phyloP scores from a whole-genome alignment of 1,140 invertebrate genomes.

The Marisa cornuarietis region DNA sequence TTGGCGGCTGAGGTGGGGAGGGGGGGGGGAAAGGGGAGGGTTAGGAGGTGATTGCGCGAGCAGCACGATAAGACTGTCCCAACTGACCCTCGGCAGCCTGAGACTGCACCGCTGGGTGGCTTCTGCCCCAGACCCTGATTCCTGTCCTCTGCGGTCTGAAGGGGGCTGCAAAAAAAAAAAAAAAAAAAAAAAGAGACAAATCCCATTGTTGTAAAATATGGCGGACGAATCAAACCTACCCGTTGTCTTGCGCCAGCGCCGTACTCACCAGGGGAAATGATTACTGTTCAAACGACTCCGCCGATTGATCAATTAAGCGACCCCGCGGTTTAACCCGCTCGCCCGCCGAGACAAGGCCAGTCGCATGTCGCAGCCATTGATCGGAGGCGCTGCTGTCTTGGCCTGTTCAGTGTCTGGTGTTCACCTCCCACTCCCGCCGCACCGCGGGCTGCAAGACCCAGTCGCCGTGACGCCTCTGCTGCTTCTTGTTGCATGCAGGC shows the following conservation, averaged over 20 bases:
- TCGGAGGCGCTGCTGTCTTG: too few species aligned
- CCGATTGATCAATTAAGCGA: constrained; percentile 21
- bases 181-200: neutral
- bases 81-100: neutral
- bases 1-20: neutral
- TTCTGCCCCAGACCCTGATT: neutral
- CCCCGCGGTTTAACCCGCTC: constrained; percentile 5
- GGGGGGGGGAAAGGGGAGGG: neutral
- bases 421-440: too few species aligned
- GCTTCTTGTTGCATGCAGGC: too few species aligned
- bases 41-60: neutral
- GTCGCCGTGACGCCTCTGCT: too few species aligned
- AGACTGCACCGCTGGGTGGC: neutral
- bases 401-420: too few species aligned
- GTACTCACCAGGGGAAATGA: constrained; percentile 16
- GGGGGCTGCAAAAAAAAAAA: neutral
- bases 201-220: constrained; percentile 23
- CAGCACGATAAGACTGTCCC: neutral
- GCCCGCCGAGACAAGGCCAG: neutral
- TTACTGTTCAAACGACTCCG: constrained; percentile 23
- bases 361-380: too few species aligned
- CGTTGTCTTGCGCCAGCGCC: neutral
- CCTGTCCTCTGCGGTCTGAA: neutral
- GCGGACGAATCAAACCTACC: constrained; percentile 21
- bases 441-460: too few species aligned